Evolutionary conservation across 2,113 vertebrate species (phyloP).

Genomic region (Mormyrus lacerda): DNA sequence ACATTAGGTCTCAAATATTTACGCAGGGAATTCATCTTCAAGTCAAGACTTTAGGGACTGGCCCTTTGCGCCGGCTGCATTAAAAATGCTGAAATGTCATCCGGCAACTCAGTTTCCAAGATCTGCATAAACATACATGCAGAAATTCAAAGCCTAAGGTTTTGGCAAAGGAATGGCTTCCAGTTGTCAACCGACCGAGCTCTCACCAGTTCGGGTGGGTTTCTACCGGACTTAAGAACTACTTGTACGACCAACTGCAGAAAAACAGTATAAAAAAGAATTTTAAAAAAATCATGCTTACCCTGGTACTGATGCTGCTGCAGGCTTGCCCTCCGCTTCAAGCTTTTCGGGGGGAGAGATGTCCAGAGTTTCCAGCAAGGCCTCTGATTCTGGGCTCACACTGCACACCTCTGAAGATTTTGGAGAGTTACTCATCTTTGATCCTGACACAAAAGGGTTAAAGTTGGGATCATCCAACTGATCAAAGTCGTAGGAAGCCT

Average conservation of each 20-base stretch:
- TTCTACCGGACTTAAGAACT: not conserved
- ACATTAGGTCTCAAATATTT: not conserved
- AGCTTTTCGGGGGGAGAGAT: not conserved
- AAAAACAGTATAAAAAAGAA: no score
- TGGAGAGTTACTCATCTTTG: slow-evolving; percentile 51
- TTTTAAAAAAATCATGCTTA: not conserved
- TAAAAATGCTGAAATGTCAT: not conserved
- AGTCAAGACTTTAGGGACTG: not conserved
- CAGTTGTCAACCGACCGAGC: not conserved
- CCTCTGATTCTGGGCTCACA: not conserved
- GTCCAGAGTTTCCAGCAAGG: not conserved
- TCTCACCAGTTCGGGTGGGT: not conserved
- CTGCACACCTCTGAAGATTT: slow-evolving; percentile 22
- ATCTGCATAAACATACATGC: not conserved
- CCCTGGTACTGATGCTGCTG: not conserved
- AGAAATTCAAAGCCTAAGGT: not conserved
- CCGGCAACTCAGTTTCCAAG: not conserved
- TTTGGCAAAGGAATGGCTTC: not conserved
- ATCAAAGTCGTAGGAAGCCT: slow-evolving; percentile 56
- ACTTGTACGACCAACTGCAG: not conserved
- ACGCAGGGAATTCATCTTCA: not conserved
- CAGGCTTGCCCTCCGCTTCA: not conserved
- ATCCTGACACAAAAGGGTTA: slow-evolving; percentile 55
- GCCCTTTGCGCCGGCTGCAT: not conserved
- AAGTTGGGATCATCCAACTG: slow-evolving; percentile 68